Evolutionary conservation across 2,113 vertebrate species (phyloP).

Genomic region (Hippotragus niger): DNA sequence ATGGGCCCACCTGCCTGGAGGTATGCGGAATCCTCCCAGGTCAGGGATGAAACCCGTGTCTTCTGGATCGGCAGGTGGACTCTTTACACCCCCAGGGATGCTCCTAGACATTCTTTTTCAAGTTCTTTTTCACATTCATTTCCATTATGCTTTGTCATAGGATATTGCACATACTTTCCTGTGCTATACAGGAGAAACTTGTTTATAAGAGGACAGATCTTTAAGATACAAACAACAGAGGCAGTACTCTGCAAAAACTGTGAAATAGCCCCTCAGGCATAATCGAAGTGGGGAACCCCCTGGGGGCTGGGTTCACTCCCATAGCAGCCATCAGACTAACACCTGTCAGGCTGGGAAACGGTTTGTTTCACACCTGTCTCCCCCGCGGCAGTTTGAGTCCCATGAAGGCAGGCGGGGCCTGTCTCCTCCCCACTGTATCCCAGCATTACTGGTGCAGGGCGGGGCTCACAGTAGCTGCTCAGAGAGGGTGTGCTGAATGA

Average conservation of each 20-base stretch:
- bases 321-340: not conserved
- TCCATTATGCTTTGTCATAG: not conserved
- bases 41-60: not conserved
- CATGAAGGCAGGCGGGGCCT: not conserved
- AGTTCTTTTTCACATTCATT: not conserved
- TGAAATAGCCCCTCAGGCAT: not conserved
- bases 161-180: not conserved
- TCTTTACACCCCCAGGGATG: not conserved
- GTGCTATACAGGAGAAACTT: not conserved
- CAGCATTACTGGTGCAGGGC: accelerated
- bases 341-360: too few relatives aligned
- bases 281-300: not conserved
- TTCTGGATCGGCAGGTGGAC: not conserved
- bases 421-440: not conserved
- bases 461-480: not conserved
- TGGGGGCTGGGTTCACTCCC: not conserved
- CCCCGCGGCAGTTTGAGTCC: accelerated
- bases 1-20: not conserved
- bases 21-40: not conserved
- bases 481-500: not conserved
- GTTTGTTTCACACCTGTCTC: not conserved
- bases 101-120: not conserved
- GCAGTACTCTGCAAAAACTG: not conserved
- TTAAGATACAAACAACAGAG: not conserved
- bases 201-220: not conserved